Evolutionary conservation across 1,140 invertebrate species (phyloP).

Genomic region (Drosophila neocordata): DNA sequence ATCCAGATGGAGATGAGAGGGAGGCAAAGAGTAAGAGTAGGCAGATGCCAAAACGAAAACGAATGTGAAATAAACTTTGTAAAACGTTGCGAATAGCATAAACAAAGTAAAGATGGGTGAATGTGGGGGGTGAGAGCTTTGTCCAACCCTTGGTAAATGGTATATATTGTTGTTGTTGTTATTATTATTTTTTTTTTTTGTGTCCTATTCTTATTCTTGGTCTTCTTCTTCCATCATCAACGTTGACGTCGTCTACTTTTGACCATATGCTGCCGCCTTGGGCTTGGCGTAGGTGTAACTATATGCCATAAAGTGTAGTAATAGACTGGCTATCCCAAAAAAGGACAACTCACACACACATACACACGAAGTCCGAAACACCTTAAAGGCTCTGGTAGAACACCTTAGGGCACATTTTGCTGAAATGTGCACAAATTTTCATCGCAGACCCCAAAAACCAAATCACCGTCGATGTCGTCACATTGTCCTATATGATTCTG

Average conservation of each 20-base stretch:
- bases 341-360: constrained; percentile 39
- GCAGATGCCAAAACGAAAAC: constrained; percentile 29
- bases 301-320: constrained; percentile 76
- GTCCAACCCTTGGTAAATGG: constrained; percentile 15
- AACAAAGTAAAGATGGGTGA: constrained; percentile 40
- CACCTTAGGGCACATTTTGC: constrained; percentile 74
- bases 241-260: constrained; percentile 28
- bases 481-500: constrained; percentile 50
- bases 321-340: constrained; percentile 66
- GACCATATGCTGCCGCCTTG: constrained; percentile 74
- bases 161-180: no score
- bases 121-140: background rate
- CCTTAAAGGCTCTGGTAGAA: constrained; percentile 60
- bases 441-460: constrained; percentile 58
- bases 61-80: constrained; percentile 65
- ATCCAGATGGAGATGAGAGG: constrained; percentile 63
- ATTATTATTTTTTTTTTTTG: no score
- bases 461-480: constrained; percentile 73
- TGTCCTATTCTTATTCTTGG: background rate
- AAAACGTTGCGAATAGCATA: constrained; percentile 64
- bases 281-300: constrained; percentile 71
- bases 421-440: constrained; percentile 80
- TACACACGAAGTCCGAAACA: constrained; percentile 38
- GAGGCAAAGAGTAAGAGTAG: background rate
- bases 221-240: constrained; percentile 3